Evolutionary conservation across 2,113 vertebrate genomes (phyloP).

Genomic region (Hiodon alosoides): DNA sequence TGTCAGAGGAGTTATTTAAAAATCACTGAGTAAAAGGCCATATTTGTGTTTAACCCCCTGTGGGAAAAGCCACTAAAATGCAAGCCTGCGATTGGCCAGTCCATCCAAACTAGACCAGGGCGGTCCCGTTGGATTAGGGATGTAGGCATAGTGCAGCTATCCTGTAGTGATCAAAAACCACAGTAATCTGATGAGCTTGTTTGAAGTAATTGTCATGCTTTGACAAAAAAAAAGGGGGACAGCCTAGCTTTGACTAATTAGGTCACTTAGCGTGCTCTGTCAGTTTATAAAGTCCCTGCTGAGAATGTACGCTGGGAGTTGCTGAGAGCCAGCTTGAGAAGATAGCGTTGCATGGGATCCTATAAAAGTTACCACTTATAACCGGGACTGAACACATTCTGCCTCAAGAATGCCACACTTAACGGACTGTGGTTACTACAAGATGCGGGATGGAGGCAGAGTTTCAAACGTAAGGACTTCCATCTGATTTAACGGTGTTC

Average conservation of each 20-base stretch:
- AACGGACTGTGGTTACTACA: constrained; percentile 68
- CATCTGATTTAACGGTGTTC: not conserved
- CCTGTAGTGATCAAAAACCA: constrained; percentile 71
- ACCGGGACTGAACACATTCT: constrained; percentile 36
- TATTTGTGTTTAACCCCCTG: constrained; percentile 69
- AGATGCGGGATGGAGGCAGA: constrained; percentile 62
- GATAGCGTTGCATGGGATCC: constrained; percentile 32
- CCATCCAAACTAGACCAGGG: constrained; percentile 49
- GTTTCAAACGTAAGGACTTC: constrained; percentile 64
- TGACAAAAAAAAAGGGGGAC: constrained; percentile 61
- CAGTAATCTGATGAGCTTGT: constrained; percentile 69
- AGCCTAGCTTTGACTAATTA: constrained; percentile 66
- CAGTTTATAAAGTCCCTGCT: constrained; percentile 57
- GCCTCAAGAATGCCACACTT: constrained; percentile 70
- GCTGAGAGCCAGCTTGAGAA: constrained; percentile 38
- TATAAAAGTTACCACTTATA: constrained; percentile 33
- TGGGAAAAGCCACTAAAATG: constrained; percentile 63
- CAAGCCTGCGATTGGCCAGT: constrained; percentile 51
- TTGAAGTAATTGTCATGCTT: constrained; percentile 73
- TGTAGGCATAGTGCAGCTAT: constrained; percentile 59
- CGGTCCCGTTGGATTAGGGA: constrained; percentile 61
- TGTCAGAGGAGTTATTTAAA: constrained; percentile 60
- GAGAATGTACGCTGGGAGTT: constrained; percentile 42
- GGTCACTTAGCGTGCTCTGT: constrained; percentile 61
- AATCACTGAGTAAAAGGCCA: constrained; percentile 58